Evolutionary conservation across 2,888 invertebrate species (phyloP).

Genomic region (Hypomecis punctinalis): DNA sequence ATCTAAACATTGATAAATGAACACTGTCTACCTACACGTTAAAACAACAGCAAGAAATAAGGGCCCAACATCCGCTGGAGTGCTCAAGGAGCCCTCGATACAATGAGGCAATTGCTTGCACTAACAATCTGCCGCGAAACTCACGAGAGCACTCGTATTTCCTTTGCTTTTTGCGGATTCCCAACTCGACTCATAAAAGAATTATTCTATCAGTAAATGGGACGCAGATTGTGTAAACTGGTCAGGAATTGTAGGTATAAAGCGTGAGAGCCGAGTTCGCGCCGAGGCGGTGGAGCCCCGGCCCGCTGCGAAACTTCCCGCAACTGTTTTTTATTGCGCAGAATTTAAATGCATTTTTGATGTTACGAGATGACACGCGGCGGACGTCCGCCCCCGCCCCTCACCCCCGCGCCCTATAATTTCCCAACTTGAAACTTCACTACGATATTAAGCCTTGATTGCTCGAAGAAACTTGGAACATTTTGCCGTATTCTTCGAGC

Average conservation of each 20-base stretch:
- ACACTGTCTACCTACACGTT: slow-evolving; percentile 15
- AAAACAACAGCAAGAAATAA: slow-evolving; percentile 55
- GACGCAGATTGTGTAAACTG: slow-evolving; percentile 58
- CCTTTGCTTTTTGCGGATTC: slow-evolving; percentile 34
- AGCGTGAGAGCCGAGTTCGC: slow-evolving; percentile 40
- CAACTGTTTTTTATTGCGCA: slow-evolving; percentile 84
- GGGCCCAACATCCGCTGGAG: slow-evolving; percentile 50
- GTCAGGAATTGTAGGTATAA: slow-evolving; percentile 66
- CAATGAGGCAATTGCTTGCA: slow-evolving; percentile 65
- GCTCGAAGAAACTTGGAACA: slow-evolving; percentile 85
- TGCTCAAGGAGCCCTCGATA: slow-evolving; percentile 55
- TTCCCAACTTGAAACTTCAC: slow-evolving; percentile 85
- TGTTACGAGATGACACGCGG: slow-evolving; percentile 85
- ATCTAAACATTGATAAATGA: not conserved
- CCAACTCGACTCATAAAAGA: slow-evolving; percentile 50
- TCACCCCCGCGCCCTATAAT: slow-evolving; percentile 78
- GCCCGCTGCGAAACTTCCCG: slow-evolving; percentile 80
- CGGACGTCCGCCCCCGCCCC: slow-evolving; percentile 74
- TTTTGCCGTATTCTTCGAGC: slow-evolving; percentile 83
- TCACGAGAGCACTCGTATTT: slow-evolving; percentile 44
- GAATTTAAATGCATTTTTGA: slow-evolving; percentile 86
- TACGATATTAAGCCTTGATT: slow-evolving; percentile 85
- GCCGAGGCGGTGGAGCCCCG: slow-evolving; percentile 61
- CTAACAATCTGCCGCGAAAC: slow-evolving; percentile 55
- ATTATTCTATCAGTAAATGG: slow-evolving; percentile 60